Base-by-base conservation (phyloP, 2,797 vertebrate species). In the Pipistrellus nathusii region DNA sequence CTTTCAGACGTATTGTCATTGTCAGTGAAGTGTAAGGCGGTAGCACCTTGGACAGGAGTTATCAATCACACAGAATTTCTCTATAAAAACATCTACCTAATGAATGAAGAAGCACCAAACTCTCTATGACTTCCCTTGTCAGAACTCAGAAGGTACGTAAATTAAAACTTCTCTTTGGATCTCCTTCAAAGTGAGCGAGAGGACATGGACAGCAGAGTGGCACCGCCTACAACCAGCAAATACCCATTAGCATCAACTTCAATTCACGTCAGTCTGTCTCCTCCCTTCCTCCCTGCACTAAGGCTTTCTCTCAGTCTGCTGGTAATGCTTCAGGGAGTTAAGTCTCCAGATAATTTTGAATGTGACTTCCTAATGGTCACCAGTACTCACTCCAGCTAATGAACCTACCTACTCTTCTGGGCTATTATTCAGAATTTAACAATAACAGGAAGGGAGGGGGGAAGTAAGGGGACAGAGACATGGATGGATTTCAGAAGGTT, bases 351-450 rank as follows among this genome's bases (percentile, higher is more conserved):
- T 73, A 59, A 35, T 93, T 93, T 82, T 53, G 64, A 95, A 96
- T 68, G 62, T 1, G 57, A 85, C 94, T 95, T 93, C 81, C 72
- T 95, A 97, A 96, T 91, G 93, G 77, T 80, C 66, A 95, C 66
- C 75, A 80, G 51, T 78, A 83, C 48, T 85, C 90, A 94, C 27
- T 66, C 81, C 35, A 18, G 46, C 78, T 96, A 93, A 95, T 91
- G 75, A 97, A 91, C 87, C 93, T 68, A 91, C 87, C 93, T 68
- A 46, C 10, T 46, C 69, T 55, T 66, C 41, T 1, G 20, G 68
- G 41, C 53, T 41, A 68, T 72, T 76, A 77, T 73, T 83, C 76
- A 75, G 83, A 90, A 92, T 83, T 78, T 64, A 91, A 75, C 64
- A 85, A 53, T 25, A 46, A 87, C 21, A 46, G 41, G 8, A 57